Percentiles rank a stretch among this genome's conserved stretches.
These are phyloP conservation scores for Poecilia gillii DNA, from an alignment of 2,797 vertebrate species.

Conservation along the genomic window DNA sequence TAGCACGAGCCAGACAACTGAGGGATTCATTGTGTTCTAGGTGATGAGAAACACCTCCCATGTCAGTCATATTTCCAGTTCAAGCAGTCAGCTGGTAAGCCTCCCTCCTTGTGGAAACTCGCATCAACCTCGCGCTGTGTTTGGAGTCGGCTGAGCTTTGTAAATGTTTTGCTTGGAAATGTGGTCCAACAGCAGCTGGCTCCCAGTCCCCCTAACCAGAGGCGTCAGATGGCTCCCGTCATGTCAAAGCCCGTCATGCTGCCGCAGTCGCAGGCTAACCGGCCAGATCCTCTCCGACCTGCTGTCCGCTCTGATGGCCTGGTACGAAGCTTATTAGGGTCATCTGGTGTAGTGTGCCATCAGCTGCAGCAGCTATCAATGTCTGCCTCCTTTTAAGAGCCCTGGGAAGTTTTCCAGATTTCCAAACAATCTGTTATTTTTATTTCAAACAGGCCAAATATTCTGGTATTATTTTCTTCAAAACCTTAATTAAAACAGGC, in stretches of 20 bases:
- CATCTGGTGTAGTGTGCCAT: conserved; percentile 9
- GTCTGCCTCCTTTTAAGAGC: conserved; percentile 3
- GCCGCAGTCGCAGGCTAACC: conserved; percentile 84
- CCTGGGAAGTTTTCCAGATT: conserved; percentile 21
- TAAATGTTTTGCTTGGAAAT: conserved; percentile 32
- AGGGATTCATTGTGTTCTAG: conserved; percentile 70
- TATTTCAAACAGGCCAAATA: conserved; percentile 17
- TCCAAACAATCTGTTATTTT: conserved; percentile 32
- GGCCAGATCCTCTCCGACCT: conserved; percentile 81
- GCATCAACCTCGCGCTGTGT: not conserved
- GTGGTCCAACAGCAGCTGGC: conserved; percentile 87
- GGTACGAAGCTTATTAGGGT: conserved; percentile 81
- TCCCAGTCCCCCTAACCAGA: conserved; percentile 91
- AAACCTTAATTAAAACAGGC: conserved; percentile 7
- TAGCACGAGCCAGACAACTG: conserved; percentile 13
- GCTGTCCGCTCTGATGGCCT: conserved; percentile 88
- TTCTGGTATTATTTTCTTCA: conserved; percentile 11
- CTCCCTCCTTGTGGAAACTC: not conserved
- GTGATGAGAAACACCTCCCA: conserved; percentile 88
- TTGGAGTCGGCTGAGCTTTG: not conserved
- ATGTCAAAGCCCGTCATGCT: conserved; percentile 97
- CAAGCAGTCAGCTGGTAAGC: conserved; percentile 87
- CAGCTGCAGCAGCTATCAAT: conserved; percentile 6
- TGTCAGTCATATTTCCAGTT: conserved; percentile 79
- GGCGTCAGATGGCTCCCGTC: conserved; percentile 85